A percentile compares a stretch with the other conserved stretches of the same genome.
Evolutionary conservation across 2,797 vertebrate genomes (phyloP).

Genomic region (Hyperoplus immaculatus): DNA sequence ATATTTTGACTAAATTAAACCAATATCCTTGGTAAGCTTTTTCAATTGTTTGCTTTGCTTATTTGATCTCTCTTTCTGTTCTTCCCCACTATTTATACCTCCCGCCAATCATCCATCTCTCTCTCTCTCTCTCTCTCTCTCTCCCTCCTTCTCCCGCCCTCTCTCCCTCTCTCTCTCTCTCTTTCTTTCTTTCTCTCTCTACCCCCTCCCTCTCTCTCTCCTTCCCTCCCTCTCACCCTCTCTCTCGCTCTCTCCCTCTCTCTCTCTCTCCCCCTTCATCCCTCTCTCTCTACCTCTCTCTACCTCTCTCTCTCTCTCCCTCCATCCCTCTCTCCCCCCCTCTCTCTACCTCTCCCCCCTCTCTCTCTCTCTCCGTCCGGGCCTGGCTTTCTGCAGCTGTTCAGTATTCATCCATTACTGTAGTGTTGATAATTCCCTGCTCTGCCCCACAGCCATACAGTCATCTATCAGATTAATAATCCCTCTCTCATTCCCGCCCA

Average conservation of each 20-base stretch:
- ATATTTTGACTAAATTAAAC: no score
- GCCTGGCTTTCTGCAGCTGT: constrained; percentile 77
- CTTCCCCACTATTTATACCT: constrained; percentile 2
- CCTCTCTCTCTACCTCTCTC: constrained; percentile 72
- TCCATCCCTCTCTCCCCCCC: constrained; percentile 66
- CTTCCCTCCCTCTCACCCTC: constrained; percentile 62
- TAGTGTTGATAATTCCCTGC: constrained; percentile 86
- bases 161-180: constrained; percentile 51
- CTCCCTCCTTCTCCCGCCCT: constrained; percentile 34
- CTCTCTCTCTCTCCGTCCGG: constrained; percentile 56
- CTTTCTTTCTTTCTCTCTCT: constrained; percentile 52
- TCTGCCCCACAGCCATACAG: constrained; percentile 83
- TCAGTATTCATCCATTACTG: constrained; percentile 87
- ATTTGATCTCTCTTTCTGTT: not conserved
- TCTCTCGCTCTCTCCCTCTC: constrained; percentile 67
- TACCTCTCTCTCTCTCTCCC: constrained; percentile 72
- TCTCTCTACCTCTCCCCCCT: constrained; percentile 47
- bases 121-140: no score
- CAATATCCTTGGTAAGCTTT: no score
- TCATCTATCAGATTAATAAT: constrained; percentile 88
- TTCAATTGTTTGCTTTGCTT: not conserved
- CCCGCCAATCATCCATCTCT: constrained; percentile 23
- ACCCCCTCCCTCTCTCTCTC: constrained; percentile 47
- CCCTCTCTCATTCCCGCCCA: constrained; percentile 63
- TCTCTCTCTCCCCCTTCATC: constrained; percentile 72